phyloP scores from a whole-genome alignment of 1,140 invertebrate genomes.

The Arctopsyche grandis region DNA sequence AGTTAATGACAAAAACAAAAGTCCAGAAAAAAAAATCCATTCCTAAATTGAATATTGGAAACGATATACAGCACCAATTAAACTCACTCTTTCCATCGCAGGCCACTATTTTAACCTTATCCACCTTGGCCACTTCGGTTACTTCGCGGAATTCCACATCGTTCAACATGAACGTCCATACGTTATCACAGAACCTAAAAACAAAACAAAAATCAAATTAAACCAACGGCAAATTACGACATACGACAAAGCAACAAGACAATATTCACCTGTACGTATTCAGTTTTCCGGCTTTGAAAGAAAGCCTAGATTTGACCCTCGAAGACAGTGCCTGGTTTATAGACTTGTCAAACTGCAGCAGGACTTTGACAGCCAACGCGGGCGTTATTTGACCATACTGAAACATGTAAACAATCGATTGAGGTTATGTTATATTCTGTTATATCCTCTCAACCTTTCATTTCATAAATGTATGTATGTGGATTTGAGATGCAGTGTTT shows the following conservation, averaged over 20 bases:
- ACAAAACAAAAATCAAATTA: constrained; percentile 40
- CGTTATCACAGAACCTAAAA: constrained; percentile 95
- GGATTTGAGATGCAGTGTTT: too few relatives aligned
- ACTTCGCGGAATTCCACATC: constrained; percentile 98
- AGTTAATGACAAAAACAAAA: background rate
- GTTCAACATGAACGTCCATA: constrained; percentile 99
- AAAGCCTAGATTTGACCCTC: constrained; percentile 90
- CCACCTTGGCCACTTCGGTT: constrained; percentile 92
- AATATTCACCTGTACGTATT: constrained; percentile 86
- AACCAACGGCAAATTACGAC: background rate
- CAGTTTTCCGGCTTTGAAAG: constrained; percentile 96
- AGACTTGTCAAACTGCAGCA: constrained; percentile 96
- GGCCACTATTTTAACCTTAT: constrained; percentile 99
- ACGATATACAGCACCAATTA: constrained; percentile 55
- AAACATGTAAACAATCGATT: constrained; percentile 61
- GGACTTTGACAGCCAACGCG: constrained; percentile 88
- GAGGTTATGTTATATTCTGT: constrained; percentile 21
- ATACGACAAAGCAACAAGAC: background rate
- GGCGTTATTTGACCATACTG: constrained; percentile 97
- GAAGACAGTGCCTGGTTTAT: constrained; percentile 95
- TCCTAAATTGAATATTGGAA: constrained; percentile 49
- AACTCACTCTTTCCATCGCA: constrained; percentile 96
- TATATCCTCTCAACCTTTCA: too few relatives aligned
- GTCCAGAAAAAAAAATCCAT: constrained; percentile 44
- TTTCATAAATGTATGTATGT: too few relatives aligned